Evolutionary conservation across 2,113 vertebrate genomes (phyloP).

Genomic region (Tichodroma muraria): DNA sequence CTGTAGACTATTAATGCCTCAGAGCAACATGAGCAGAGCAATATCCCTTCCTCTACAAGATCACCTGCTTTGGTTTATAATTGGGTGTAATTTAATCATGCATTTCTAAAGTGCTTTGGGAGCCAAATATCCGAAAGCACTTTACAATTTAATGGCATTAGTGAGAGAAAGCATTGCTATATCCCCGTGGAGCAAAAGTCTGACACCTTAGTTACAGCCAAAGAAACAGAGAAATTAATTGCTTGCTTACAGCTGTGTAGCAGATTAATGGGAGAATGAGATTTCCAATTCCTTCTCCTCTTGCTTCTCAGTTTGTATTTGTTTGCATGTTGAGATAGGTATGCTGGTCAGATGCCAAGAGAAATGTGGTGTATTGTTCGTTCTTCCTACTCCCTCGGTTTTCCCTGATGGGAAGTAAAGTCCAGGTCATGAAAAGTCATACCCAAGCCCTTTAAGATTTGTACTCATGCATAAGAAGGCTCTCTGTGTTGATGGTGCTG

Average conservation of each 20-base stretch:
- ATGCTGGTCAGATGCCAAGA: background rate
- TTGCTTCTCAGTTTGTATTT: background rate
- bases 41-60: background rate
- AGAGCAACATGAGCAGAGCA: background rate
- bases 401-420: background rate
- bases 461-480: background rate
- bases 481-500: background rate
- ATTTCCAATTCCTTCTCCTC: background rate
- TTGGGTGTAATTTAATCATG: constrained; percentile 44
- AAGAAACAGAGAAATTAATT: constrained; percentile 27
- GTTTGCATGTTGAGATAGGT: background rate
- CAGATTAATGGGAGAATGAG: background rate
- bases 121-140: constrained; percentile 12
- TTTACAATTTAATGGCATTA: constrained; percentile 13
- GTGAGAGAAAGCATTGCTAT: background rate
- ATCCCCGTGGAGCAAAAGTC: background rate
- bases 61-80: constrained; percentile 38
- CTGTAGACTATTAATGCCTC: background rate
- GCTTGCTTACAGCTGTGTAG: background rate
- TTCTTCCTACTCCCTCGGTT: background rate
- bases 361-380: background rate
- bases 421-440: background rate
- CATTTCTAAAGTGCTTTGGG: constrained; percentile 18
- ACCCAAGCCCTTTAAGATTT: background rate
- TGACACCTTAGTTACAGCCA: background rate